Conservation (phyloP, 2,113 vertebrate genomes). For the Trematomus loennbergii region DNA sequence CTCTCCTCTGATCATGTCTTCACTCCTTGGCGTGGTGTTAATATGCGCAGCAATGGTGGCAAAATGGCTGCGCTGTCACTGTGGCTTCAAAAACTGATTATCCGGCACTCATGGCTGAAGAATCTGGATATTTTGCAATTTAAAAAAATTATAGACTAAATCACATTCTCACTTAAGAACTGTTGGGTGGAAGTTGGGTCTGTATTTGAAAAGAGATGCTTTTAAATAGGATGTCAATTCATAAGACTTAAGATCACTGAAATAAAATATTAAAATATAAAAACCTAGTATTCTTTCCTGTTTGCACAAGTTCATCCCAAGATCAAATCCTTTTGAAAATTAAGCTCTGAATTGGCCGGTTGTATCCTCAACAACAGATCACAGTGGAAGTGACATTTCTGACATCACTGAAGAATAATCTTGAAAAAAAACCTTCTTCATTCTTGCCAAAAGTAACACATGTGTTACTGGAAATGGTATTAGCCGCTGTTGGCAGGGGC, state of each 20-base stretch:
- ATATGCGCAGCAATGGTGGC: slow-evolving; percentile 50
- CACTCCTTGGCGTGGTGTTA: slow-evolving; percentile 65
- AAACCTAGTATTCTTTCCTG: too few species aligned
- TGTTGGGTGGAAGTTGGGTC: background rate
- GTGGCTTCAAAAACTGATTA: slow-evolving; percentile 25
- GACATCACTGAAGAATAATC: background rate
- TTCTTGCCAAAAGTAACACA: background rate
- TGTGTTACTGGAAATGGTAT: background rate
- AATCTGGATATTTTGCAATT: background rate
- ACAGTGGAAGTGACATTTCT: background rate
- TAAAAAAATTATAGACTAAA: background rate
- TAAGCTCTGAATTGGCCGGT: too few species aligned
- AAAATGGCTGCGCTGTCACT: slow-evolving; percentile 51
- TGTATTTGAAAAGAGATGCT: background rate
- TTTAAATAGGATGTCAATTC: slow-evolving; percentile 3
- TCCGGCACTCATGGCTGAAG: slow-evolving; percentile 1
- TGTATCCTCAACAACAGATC: background rate
- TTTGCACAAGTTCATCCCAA: too few species aligned
- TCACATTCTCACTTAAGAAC: background rate
- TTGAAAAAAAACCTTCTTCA: background rate
- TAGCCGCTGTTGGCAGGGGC: slow-evolving; percentile 41
- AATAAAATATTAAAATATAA: too few species aligned
- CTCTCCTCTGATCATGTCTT: slow-evolving; percentile 74
- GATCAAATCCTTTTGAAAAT: too few species aligned
- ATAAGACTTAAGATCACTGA: too few species aligned